phyloP scores from a whole-genome alignment of 2,113 vertebrate genomes.

The Neopipo cinnamomea region DNA sequence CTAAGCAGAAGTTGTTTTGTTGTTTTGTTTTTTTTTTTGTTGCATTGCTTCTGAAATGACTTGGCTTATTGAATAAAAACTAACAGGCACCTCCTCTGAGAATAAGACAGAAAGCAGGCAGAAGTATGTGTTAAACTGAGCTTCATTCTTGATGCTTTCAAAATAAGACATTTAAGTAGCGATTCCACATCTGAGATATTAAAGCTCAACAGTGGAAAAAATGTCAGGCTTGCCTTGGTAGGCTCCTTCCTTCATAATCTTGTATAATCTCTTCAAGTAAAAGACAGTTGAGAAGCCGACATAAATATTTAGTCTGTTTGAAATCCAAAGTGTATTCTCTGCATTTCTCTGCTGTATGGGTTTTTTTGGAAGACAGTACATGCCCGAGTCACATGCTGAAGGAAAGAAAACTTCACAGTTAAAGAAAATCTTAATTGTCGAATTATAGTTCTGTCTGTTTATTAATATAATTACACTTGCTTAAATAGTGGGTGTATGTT shows the following conservation, averaged over 20 bases:
- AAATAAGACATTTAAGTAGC: neutral
- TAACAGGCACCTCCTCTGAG: neutral
- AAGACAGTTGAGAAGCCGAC: neutral
- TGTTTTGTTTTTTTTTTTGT: neutral
- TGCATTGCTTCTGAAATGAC: neutral
- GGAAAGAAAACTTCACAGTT: neutral
- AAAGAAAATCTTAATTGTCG: neutral
- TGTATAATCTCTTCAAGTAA: neutral
- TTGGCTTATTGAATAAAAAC: neutral
- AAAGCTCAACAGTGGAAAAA: neutral
- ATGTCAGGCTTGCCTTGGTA: neutral
- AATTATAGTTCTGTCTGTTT: neutral
- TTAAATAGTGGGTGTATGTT: neutral
- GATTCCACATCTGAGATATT: neutral
- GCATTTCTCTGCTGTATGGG: neutral
- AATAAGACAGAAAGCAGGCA: neutral
- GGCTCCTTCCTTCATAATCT: neutral
- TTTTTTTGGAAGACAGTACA: neutral
- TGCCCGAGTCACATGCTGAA: neutral
- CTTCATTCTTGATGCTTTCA: neutral
- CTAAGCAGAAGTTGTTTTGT: neutral
- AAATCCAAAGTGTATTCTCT: neutral
- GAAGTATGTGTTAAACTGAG: neutral
- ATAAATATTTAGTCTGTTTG: constrained; percentile 27
- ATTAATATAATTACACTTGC: neutral